phyloP scores from a whole-genome alignment of 2,113 vertebrate species.

The Hydrochoerus hydrochaeris region DNA sequence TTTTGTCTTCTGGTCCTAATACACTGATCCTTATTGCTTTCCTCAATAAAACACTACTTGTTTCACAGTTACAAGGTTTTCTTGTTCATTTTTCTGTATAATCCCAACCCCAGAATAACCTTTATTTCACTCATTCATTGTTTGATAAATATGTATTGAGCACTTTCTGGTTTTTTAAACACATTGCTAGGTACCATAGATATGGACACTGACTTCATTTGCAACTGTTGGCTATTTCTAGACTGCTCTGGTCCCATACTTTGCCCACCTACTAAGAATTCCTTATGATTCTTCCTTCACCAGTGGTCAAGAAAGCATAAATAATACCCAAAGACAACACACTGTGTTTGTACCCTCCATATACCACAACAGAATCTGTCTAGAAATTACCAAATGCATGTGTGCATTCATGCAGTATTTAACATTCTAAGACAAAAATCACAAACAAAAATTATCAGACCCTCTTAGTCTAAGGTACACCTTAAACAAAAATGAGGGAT shows the following conservation, averaged over 20 bases:
- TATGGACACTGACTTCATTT: neutral
- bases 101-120: neutral
- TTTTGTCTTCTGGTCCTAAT: neutral
- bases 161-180: neutral
- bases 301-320: neutral
- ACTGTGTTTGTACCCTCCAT: neutral
- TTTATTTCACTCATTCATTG: neutral
- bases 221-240: neutral
- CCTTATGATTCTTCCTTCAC: neutral
- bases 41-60: neutral
- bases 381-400: neutral
- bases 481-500: neutral
- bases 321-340: neutral
- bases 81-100: neutral
- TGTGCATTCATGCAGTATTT: neutral
- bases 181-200: neutral
- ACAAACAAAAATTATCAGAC: neutral
- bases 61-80: neutral
- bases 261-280: neutral
- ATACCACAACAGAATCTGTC: neutral
- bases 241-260: neutral
- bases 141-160: neutral
- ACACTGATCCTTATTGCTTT: neutral
- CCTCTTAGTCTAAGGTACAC: neutral
- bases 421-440: neutral